Evolutionary conservation across 2,888 invertebrate species (phyloP).

Genomic region (Eurois occulta): DNA sequence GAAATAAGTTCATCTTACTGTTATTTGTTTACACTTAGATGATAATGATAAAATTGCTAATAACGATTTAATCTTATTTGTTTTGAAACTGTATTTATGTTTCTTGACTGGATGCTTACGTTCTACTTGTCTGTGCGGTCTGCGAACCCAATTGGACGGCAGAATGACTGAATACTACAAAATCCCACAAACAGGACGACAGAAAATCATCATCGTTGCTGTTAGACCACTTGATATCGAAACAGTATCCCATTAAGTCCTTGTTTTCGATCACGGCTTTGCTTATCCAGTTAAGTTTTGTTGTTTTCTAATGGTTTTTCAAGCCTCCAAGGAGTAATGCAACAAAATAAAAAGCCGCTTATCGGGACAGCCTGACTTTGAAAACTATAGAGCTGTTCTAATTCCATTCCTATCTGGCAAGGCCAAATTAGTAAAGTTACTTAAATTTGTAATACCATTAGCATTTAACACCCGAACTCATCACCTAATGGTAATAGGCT

Average conservation of each 20-base stretch:
- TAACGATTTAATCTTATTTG: not conserved
- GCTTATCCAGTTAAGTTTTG: not conserved
- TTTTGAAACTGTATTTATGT: not conserved
- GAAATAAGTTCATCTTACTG: not conserved
- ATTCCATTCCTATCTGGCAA: not conserved
- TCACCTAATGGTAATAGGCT: constrained; percentile 33
- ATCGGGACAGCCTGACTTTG: not conserved
- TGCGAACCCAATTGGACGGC: not conserved
- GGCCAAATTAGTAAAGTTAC: constrained; percentile 13
- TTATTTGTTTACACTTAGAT: not conserved
- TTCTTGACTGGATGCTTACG: not conserved
- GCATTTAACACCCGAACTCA: constrained; percentile 12
- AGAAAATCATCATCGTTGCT: too few species aligned
- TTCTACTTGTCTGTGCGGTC: not conserved
- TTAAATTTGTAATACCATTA: constrained; percentile 41
- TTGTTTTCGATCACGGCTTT: not conserved
- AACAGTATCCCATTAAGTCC: not conserved
- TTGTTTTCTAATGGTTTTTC: not conserved
- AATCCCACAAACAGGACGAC: not conserved
- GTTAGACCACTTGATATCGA: not conserved
- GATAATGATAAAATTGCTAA: not conserved
- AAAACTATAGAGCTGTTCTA: not conserved
- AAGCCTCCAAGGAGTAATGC: not conserved
- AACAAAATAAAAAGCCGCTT: not conserved
- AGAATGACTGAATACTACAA: not conserved